phyloP scores from a whole-genome alignment of 1,140 invertebrate genomes.

The Papilio polytes region DNA sequence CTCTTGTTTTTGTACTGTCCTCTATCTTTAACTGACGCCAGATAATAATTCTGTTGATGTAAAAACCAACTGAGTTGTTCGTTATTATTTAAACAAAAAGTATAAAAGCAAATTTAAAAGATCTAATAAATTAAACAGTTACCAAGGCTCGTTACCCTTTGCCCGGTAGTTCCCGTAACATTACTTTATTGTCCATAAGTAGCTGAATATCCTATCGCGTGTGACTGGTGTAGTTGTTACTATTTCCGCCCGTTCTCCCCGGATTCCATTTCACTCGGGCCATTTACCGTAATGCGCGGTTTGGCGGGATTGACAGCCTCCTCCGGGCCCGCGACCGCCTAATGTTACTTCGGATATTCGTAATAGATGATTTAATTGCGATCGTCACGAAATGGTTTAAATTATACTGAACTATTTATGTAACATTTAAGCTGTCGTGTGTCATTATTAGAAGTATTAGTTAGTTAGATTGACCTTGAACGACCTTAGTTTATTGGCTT shows the following conservation, averaged over 20 bases:
- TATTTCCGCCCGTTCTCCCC: constrained; percentile 68
- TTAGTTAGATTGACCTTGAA: background rate
- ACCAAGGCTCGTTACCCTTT: constrained; percentile 64
- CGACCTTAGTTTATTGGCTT: no score
- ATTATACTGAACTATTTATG: constrained; percentile 45
- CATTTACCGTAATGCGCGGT: constrained; percentile 81
- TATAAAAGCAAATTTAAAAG: background rate
- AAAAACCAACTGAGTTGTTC: no score
- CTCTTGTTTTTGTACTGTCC: background rate
- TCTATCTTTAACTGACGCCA: background rate
- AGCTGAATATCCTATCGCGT: constrained; percentile 61
- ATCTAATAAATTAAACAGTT: constrained; percentile 49
- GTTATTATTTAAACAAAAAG: background rate
- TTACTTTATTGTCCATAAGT: constrained; percentile 80
- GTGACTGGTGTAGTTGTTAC: constrained; percentile 54
- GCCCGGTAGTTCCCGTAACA: constrained; percentile 56
- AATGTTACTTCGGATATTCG: constrained; percentile 63
- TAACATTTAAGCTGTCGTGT: background rate
- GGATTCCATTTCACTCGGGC: constrained; percentile 70
- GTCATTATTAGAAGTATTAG: background rate
- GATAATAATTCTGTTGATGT: background rate
- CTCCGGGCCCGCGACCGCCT: constrained; percentile 46
- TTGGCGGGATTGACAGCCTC: constrained; percentile 73
- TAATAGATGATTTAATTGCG: constrained; percentile 31
- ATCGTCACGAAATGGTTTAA: background rate